phyloP scores from a whole-genome alignment of 2,113 vertebrate genomes.

The Hystrix brachyura region DNA sequence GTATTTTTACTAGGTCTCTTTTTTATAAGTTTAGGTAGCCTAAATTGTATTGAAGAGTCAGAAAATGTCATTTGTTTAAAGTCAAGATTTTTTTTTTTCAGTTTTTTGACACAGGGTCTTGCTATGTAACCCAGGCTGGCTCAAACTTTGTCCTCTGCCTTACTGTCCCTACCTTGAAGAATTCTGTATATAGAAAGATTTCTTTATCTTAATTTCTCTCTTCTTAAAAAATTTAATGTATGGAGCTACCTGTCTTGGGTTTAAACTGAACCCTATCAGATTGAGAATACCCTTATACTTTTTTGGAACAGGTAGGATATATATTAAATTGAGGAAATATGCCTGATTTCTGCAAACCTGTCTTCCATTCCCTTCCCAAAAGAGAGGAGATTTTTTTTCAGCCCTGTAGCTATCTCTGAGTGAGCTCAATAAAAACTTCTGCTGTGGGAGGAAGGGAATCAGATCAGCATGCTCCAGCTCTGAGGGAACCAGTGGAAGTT shows the following conservation, averaged over 20 bases:
- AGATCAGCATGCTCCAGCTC: constrained; percentile 61
- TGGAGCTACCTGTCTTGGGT: not conserved
- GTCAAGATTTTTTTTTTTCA: not conserved
- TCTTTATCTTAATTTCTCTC: constrained; percentile 7
- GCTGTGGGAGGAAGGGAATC: constrained; percentile 24
- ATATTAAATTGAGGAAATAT: not conserved
- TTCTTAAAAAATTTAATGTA: constrained; percentile 15
- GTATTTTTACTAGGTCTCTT: not conserved
- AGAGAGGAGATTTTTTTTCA: not conserved
- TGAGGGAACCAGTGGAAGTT: constrained; percentile 52
- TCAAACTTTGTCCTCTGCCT: not conserved
- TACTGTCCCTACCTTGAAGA: not conserved
- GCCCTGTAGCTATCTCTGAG: constrained; percentile 58
- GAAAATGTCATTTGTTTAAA: constrained; percentile 5
- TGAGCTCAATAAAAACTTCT: constrained; percentile 45
- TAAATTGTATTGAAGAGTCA: not conserved
- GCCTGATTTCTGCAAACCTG: not conserved
- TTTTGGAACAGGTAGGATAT: not conserved
- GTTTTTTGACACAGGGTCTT: not conserved
- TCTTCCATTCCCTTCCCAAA: not conserved
- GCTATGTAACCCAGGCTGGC: not conserved
- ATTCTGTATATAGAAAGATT: not conserved
- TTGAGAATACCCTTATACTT: not conserved
- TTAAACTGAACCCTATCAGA: not conserved
- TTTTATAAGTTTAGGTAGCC: not conserved